Evolutionary conservation across 1,140 invertebrate genomes (phyloP).

Genomic region (Ptiloglossa arizonensis): DNA sequence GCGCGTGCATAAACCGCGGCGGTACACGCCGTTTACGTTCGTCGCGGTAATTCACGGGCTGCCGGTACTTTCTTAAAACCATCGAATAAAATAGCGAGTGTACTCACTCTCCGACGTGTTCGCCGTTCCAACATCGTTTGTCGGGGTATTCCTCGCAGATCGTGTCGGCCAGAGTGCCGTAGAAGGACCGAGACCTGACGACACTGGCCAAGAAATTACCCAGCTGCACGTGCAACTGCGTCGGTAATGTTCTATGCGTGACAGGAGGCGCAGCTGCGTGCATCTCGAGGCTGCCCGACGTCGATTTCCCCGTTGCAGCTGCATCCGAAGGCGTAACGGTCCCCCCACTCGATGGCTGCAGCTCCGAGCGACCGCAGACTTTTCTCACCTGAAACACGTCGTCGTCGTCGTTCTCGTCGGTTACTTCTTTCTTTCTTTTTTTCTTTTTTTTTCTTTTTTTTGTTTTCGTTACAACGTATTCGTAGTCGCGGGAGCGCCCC

Average conservation of each 20-base stretch:
- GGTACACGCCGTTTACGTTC: neutral
- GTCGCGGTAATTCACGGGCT: neutral
- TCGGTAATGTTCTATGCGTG: conserved; percentile 58
- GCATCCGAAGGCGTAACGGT: conserved; percentile 22
- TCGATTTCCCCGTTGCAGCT: conserved; percentile 50
- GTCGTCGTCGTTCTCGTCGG: too few species aligned
- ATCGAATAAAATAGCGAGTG: neutral
- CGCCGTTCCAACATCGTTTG: conserved; percentile 88
- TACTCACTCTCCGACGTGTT: conserved; percentile 89
- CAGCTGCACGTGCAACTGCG: conserved; percentile 80
- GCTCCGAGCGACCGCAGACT: conserved; percentile 74
- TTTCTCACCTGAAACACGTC: conserved; percentile 73
- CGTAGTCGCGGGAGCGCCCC: too few species aligned
- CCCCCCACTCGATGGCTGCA: conserved; percentile 53
- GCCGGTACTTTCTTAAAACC: neutral
- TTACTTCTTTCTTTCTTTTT: too few species aligned
- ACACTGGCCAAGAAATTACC: conserved; percentile 86
- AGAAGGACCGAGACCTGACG: conserved; percentile 87
- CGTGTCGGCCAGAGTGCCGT: conserved; percentile 86
- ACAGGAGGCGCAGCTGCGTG: conserved; percentile 55
- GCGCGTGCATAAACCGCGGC: neutral
- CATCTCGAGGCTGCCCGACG: conserved; percentile 26
- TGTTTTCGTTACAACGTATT: too few species aligned
- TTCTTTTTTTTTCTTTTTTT: too few species aligned
- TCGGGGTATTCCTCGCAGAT: conserved; percentile 84